Evolutionary conservation across 2,797 vertebrate species (phyloP), one percentile per base, ranked within the genome.

Genomic region (Threskiornis aethiopicus): DNA sequence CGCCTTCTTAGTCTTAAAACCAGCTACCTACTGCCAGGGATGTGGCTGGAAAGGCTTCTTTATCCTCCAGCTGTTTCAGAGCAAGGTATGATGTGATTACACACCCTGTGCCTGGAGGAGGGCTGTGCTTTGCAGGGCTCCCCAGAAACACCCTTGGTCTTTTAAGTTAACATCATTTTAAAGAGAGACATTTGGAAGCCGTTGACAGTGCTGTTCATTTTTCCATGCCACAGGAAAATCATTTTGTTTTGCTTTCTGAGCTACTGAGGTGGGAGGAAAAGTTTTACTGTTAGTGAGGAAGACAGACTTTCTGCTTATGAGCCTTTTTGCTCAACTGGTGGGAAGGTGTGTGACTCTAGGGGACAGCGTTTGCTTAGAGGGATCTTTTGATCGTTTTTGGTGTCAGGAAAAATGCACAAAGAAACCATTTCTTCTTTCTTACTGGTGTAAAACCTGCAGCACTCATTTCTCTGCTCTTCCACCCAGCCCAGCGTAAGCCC

Each of bases 221-320:
- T 35, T 49, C 41, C 26, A 10, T 5, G 0, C 25, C 11, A 5
- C 7, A 2, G 4, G 10, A 69, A 86, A 46, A 33, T 11, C 0
- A 16, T n/a, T 52, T 37, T 46, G 2, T 52, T 91, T 71, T 71
- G 26, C 25, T 76, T 72, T 61, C 51, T 47, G 47, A 58, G 33
- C 55, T 57, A 6, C 2, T 4, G 37, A 71, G 37, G 6, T 35
- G 58, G 39, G 76, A 58, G 18, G 64, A 33, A 15, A 87, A 59
- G 22, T 65, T 78, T 47, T n/a, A 0, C 1, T 39, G 3, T 33
- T 22, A n/a, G n/a, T 22, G 57, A 76, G 24, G 57, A 81, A 64
- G 39, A 21, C 0, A n/a, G 52, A n/a, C 16, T 69, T 65, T 33
- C 8, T 47, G 31, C 18, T 62, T 42, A 8, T 10, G 31, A 57